Base-by-base conservation (phyloP, 2,797 vertebrate species). In the Borostomias antarcticus region DNA sequence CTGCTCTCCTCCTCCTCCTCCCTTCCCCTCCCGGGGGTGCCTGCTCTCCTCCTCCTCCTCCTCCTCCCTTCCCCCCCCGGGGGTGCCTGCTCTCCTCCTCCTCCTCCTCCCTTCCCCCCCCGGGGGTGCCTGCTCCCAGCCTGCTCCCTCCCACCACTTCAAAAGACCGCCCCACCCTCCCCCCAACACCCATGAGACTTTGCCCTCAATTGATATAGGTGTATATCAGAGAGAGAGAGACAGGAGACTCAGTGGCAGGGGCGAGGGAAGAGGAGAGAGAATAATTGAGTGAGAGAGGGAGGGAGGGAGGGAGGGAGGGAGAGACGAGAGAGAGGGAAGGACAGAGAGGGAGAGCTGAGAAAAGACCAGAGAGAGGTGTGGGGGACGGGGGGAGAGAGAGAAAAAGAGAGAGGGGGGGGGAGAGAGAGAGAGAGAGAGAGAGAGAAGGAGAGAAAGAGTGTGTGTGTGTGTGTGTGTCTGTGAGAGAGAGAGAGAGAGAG, bases 251-350 rank as follows among this genome's bases (percentile, higher is more conserved):
- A 25, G 53, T 32, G 30, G 21, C 6, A 65, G 51, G 58, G 29
- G 43, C 51, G 64, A 48, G 50, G 68, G 58, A 68, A 40, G 19
- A 74, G 61, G 64, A 70, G 56, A 51, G 61, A 68, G 79, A 63
- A 30, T 71, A 77, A 81, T 53, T 60, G 58, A 28, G 45, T 63
- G 83, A 69, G 77, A 81, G 84, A 72, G 72, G 82, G 71, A 84
- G 45, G 0, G 59, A 64, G 62, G 33, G 58, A 71, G n/a, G n/a
- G 72, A 82, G 66, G 15, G 79, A 74, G 75, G 59, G 69, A 58
- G 54, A 58, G 58, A n/a, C 64, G 70, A 4, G 57, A 72, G 72
- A 83, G 71, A 84, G 45, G 0, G 59, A 64, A 62, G 33, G 58
- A 71, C 72, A 82, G 66, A 40, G 79, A 74, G 75, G 59, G 69